Evolutionary conservation across 2,797 vertebrate species (phyloP).

Genomic region (Halcyon badia): DNA sequence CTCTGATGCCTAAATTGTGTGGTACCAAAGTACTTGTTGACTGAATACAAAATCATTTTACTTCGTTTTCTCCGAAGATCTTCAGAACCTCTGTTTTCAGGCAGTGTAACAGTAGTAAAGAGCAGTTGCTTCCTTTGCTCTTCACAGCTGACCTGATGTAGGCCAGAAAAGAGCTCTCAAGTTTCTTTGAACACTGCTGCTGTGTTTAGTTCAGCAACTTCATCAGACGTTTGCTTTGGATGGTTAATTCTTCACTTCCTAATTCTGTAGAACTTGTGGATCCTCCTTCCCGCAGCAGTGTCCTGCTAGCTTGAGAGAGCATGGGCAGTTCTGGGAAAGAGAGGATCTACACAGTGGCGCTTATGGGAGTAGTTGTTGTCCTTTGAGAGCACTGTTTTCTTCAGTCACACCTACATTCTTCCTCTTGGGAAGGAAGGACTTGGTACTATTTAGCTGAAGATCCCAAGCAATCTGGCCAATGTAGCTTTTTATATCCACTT

Average conservation of each 20-base stretch:
- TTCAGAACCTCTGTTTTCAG: not conserved
- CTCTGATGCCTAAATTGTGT: not conserved
- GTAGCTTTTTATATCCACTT: not conserved
- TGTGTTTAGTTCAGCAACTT: not conserved
- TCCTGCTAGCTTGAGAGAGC: not conserved
- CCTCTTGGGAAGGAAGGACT: not conserved
- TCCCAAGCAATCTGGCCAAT: not conserved
- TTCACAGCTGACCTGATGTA: not conserved
- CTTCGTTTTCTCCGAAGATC: not conserved
- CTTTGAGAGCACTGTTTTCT: not conserved
- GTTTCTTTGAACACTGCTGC: not conserved
- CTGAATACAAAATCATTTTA: not conserved
- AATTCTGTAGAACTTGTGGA: not conserved
- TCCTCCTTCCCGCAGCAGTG: not conserved
- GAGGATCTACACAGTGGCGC: rapidly evolving
- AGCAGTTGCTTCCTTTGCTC: not conserved
- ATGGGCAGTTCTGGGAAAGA: not conserved
- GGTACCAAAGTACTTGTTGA: not conserved
- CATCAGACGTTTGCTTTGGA: not conserved
- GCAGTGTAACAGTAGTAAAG: not conserved
- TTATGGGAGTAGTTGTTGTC: not conserved
- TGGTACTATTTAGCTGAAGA: not conserved
- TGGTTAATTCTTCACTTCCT: not conserved
- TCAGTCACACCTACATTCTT: not conserved
- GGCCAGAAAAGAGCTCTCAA: not conserved